Evolutionary conservation across 2,888 invertebrate genomes (phyloP).

Genomic region (Allygus modestus): DNA sequence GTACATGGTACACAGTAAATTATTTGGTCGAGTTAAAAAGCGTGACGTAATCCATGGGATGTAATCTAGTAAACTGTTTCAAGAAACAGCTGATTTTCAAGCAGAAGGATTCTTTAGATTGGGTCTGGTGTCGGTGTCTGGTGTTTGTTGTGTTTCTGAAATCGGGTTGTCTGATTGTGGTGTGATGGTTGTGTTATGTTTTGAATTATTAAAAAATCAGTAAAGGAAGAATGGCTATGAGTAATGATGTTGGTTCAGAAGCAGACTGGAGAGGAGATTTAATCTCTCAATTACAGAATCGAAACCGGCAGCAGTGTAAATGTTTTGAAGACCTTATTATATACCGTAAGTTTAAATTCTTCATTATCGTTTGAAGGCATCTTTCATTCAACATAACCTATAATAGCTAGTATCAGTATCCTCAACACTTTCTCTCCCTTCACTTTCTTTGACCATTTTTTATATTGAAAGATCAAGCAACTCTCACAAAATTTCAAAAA

Average conservation of each 20-base stretch:
- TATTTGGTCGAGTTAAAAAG: no score
- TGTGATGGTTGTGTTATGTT: constrained; percentile 7
- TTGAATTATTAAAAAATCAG: neutral
- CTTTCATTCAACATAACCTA: constrained; percentile 29
- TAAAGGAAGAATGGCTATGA: constrained; percentile 50
- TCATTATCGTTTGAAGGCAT: neutral
- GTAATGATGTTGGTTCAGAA: constrained; percentile 57
- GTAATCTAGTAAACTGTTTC: no score
- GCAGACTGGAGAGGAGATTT: constrained; percentile 84
- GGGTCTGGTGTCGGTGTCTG: neutral
- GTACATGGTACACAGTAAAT: no score
- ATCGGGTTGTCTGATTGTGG: neutral
- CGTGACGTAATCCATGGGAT: no score
- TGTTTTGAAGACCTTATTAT: constrained; percentile 88
- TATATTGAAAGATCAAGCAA: no score
- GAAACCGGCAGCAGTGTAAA: constrained; percentile 86
- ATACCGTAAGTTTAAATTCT: constrained; percentile 82
- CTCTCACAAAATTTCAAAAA: no score
- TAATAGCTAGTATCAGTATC: neutral
- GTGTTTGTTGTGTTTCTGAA: neutral
- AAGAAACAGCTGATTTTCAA: constrained; percentile 2
- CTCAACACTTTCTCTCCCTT: neutral
- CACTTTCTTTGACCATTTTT: neutral
- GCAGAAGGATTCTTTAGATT: neutral
- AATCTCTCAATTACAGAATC: constrained; percentile 82